A percentile compares a stretch with the other conserved stretches of the same genome.
Evolutionary conservation across 35 echinoderm and acorn worm species (phyloP).

Genomic region (Holothuria glaberrima): DNA sequence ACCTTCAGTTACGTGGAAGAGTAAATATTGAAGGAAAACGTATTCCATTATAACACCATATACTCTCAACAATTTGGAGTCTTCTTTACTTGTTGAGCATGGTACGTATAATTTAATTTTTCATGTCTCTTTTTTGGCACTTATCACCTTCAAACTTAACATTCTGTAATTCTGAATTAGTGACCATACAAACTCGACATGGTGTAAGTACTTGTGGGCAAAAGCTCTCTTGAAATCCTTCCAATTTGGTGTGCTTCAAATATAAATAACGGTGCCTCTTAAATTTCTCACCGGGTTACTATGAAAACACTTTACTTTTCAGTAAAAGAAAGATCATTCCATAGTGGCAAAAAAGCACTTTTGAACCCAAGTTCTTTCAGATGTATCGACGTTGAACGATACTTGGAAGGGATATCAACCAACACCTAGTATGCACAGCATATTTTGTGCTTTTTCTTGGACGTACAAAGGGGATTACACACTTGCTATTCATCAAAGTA

Average conservation of each 20-base stretch:
- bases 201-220: constrained; percentile 9
- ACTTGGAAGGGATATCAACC: constrained; percentile 22
- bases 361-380: constrained; percentile 36
- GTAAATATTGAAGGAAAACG: neutral
- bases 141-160: neutral
- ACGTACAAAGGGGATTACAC: neutral
- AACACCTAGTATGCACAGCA: constrained; percentile 18
- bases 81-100: neutral
- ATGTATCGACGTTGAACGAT: constrained; percentile 24
- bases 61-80: neutral
- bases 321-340: constrained; percentile 18
- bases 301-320: constrained; percentile 22
- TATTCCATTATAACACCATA: constrained; percentile 1
- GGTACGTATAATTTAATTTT: neutral
- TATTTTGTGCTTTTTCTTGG: neutral
- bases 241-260: constrained; percentile 2
- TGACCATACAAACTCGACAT: constrained; percentile 18
- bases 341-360: neutral
- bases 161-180: neutral
- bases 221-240: constrained; percentile 30
- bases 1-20: constrained; percentile 21
- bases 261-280: neutral
- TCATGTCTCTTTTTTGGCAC: neutral
- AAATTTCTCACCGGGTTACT: neutral
- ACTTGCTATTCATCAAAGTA: constrained; percentile 27